phyloP scores from a whole-genome alignment of 92 coral and sea anemone genomes.

The Micromussa lordhowensis region DNA sequence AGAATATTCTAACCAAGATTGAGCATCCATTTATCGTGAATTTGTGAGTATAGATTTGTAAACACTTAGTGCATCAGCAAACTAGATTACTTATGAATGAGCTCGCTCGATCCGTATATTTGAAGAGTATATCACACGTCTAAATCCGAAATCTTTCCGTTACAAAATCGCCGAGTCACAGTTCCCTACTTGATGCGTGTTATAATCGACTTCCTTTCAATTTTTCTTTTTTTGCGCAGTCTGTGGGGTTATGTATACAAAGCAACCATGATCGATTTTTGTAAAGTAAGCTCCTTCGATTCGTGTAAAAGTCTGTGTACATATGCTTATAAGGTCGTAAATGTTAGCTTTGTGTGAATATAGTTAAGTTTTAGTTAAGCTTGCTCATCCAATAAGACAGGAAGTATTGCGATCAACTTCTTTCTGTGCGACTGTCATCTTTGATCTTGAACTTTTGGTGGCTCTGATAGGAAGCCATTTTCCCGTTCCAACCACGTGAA shows the following conservation, averaged over 20 bases:
- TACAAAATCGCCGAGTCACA: neutral
- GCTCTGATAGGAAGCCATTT: conserved; percentile 19
- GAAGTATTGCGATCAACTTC: conserved; percentile 13
- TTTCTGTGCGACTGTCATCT: neutral
- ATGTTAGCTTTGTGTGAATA: conserved; percentile 34
- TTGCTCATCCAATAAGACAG: conserved; percentile 3
- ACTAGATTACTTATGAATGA: neutral
- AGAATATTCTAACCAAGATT: conserved; percentile 85
- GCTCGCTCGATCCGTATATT: conserved; percentile 3
- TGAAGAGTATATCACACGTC: neutral
- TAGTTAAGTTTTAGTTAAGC: neutral
- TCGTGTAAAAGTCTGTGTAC: conserved; percentile 39
- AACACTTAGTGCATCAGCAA: conserved; percentile 36
- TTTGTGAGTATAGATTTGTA: conserved; percentile 80
- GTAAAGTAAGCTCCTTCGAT: conserved; percentile 14
- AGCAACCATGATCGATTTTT: conserved; percentile 10
- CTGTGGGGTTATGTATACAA: conserved; percentile 39
- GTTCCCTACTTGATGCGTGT: neutral
- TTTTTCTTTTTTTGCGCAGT: neutral
- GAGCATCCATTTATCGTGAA: conserved; percentile 98
- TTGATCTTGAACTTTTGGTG: conserved; percentile 5
- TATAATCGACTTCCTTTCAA: neutral
- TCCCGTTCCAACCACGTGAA: conserved; percentile 29
- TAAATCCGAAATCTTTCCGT: neutral
- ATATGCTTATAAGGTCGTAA: conserved; percentile 44